Percentiles rank a stretch among this genome's conserved stretches.
Evolutionary conservation across 1,140 invertebrate genomes (phyloP).

Genomic region (Papilio polytes): DNA sequence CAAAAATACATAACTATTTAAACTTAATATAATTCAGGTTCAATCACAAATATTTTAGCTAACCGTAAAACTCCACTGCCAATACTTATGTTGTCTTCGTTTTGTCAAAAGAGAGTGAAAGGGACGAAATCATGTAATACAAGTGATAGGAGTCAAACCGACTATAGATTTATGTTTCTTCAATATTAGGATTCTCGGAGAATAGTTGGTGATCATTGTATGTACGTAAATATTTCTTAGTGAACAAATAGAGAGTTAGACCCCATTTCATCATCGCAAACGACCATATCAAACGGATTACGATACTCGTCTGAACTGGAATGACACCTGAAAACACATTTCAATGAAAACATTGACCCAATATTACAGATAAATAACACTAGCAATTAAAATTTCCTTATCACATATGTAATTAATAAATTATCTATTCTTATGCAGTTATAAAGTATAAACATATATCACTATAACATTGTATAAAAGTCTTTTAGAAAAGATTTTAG

Average conservation of each 20-base stretch:
- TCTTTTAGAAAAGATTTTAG: no score
- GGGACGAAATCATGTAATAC: no score
- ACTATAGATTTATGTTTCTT: slow-evolving; percentile 63
- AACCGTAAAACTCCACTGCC: no score
- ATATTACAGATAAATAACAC: neutral
- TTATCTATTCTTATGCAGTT: neutral
- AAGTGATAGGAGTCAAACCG: no score
- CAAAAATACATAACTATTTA: neutral
- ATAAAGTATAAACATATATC: neutral
- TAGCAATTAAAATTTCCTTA: neutral
- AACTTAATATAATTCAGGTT: neutral
- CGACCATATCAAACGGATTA: slow-evolving; percentile 71
- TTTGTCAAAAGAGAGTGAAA: no score
- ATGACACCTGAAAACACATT: slow-evolving; percentile 59
- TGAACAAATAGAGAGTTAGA: slow-evolving; percentile 63
- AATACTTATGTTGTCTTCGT: no score
- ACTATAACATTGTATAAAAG: neutral
- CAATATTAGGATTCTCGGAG: slow-evolving; percentile 74
- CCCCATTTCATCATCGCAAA: slow-evolving; percentile 80
- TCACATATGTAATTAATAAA: neutral
- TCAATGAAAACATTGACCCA: slow-evolving; percentile 1
- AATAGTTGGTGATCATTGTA: slow-evolving; percentile 76
- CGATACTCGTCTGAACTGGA: slow-evolving; percentile 68
- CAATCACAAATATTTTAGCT: neutral
- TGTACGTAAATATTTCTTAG: slow-evolving; percentile 68